A percentile compares a stretch with the other conserved stretches of the same genome.
Conservation (phyloP, 2,797 vertebrate genomes). For the Hylomyscus alleni region DNA sequence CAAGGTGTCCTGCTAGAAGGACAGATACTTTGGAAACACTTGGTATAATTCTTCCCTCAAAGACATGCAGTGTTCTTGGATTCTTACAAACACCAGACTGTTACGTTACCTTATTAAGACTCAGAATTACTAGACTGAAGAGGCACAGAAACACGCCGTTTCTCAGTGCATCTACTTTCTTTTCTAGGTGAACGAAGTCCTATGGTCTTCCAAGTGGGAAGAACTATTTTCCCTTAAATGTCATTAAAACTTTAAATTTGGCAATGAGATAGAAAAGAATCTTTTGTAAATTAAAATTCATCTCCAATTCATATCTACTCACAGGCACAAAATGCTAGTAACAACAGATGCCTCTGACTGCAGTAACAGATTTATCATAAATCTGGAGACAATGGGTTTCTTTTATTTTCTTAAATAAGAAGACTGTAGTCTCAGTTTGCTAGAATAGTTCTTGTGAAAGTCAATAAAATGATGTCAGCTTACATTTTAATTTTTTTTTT, state of each 20-base stretch:
- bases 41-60: neutral
- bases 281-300: conserved; percentile 74
- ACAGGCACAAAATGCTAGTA: conserved; percentile 63
- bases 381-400: conserved; percentile 76
- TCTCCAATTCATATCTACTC: conserved; percentile 62
- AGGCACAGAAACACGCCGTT: neutral
- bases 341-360: conserved; percentile 73
- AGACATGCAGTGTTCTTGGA: neutral
- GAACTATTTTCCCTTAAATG: conserved; percentile 53
- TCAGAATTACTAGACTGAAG: neutral
- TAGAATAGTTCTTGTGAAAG: conserved; percentile 59
- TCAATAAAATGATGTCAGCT: conserved; percentile 74
- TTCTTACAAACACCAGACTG: neutral
- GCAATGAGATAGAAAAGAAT: conserved; percentile 61
- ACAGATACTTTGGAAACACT: conserved; percentile 17
- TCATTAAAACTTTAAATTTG: conserved; percentile 49
- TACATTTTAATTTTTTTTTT: conserved; percentile 46
- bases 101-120: conserved; percentile 8
- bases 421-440: conserved; percentile 62
- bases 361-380: conserved; percentile 75
- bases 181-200: conserved; percentile 39
- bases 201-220: neutral
- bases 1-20: neutral
- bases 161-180: neutral
- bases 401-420: conserved; percentile 79